Conservation (phyloP, 2,888 invertebrate species). For the Spisula subtruncata region DNA sequence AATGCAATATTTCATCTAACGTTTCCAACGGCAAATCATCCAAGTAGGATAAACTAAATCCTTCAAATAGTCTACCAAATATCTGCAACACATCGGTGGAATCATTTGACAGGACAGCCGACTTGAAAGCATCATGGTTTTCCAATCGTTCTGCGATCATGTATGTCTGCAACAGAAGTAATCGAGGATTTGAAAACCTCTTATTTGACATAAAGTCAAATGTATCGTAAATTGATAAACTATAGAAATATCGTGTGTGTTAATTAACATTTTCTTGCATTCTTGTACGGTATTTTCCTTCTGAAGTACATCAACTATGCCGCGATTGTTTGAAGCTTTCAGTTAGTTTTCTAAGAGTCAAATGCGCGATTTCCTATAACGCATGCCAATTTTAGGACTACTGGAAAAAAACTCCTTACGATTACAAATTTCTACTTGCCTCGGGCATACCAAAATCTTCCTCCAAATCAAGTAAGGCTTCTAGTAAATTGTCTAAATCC, state of each 20-base stretch:
- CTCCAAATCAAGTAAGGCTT: background rate
- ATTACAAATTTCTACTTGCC: slow-evolving; percentile 12
- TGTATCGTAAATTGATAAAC: too few species aligned
- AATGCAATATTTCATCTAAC: background rate
- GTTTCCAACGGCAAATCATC: background rate
- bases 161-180: background rate
- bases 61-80: background rate
- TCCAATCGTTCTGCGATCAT: slow-evolving; percentile 29
- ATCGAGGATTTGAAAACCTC: background rate
- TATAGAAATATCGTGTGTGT: too few species aligned
- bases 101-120: background rate
- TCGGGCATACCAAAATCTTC: slow-evolving; percentile 39
- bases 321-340: too few species aligned
- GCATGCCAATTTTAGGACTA: too few species aligned
- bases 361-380: too few species aligned
- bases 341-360: too few species aligned
- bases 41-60: background rate
- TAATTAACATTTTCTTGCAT: too few species aligned
- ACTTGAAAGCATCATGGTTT: background rate
- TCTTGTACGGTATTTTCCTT: too few species aligned
- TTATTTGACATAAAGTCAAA: too few species aligned
- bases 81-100: background rate
- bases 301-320: too few species aligned
- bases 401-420: too few species aligned
- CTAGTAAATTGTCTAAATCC: slow-evolving; percentile 24